These are phyloP conservation scores for Fissipunctia ypsillon DNA, from an alignment of 2,888 invertebrate genomes.

Conservation along the genomic window DNA sequence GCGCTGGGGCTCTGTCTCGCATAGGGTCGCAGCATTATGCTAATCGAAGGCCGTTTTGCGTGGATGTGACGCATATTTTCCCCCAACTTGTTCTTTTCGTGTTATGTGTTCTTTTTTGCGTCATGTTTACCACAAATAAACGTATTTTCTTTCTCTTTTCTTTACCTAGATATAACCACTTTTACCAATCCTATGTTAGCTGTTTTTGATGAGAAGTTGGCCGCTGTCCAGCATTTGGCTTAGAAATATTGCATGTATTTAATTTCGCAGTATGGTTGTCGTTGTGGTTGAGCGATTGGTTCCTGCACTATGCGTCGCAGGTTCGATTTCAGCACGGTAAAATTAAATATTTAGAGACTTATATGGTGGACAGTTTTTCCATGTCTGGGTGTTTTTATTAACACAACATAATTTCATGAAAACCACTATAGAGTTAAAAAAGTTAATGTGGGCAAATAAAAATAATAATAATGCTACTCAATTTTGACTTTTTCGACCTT, in stretches of 20 bases:
- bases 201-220: slow-evolving; percentile 6
- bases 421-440: background rate
- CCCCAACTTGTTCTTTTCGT: too few relatives aligned
- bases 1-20: too few relatives aligned
- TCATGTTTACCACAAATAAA: too few relatives aligned
- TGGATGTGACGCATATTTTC: too few relatives aligned
- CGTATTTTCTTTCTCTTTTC: too few relatives aligned
- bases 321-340: background rate
- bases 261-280: background rate
- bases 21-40: too few relatives aligned
- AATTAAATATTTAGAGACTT: too few relatives aligned
- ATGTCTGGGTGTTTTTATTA: background rate
- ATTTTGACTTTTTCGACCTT: background rate
- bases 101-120: too few relatives aligned
- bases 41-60: too few relatives aligned
- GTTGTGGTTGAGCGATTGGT: slow-evolving; percentile 6
- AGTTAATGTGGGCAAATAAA: background rate
- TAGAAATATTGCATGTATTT: background rate
- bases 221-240: background rate
- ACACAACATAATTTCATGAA: background rate
- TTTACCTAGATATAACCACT: too few relatives aligned
- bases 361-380: background rate
- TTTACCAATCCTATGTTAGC: background rate
- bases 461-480: too few relatives aligned
- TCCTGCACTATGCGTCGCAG: slow-evolving; percentile 17